Evolutionary conservation across 2,113 vertebrate species (phyloP).

Genomic region (Ginglymostoma cirratum): DNA sequence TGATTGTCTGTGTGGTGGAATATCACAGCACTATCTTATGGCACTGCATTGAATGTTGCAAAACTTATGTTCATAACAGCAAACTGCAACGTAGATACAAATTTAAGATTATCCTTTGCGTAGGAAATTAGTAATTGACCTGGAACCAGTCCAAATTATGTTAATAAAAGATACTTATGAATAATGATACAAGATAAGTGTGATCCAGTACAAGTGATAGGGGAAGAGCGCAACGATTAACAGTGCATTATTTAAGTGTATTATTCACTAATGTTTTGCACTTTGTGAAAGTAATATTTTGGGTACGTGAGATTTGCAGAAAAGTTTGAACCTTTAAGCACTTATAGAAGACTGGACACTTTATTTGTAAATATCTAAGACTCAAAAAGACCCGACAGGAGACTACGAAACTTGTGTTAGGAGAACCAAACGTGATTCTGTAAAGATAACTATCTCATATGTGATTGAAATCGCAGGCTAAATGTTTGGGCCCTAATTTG

Average conservation of each 20-base stretch:
- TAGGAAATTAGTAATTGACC: neutral
- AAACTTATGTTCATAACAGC: neutral
- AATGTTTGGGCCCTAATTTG: too few relatives aligned
- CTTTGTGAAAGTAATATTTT: neutral
- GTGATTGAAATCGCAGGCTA: neutral
- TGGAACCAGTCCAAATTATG: neutral
- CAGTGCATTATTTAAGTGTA: neutral
- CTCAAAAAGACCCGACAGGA: neutral
- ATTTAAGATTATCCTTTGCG: neutral
- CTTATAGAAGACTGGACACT: neutral
- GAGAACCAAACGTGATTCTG: neutral
- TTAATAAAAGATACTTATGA: neutral
- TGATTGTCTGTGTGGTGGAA: neutral
- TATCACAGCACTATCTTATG: neutral
- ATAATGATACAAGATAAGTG: neutral
- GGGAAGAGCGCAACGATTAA: neutral
- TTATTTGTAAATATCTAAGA: neutral
- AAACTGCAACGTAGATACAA: neutral
- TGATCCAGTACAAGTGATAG: neutral
- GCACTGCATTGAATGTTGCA: neutral
- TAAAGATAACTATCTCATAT: neutral
- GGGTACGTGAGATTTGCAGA: neutral
- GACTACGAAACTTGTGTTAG: neutral
- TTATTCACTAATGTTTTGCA: neutral
- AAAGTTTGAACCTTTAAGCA: neutral